These are phyloP conservation scores for Pimpla rufipes DNA, from an alignment of 2,888 invertebrate genomes.

Conservation along the genomic window DNA sequence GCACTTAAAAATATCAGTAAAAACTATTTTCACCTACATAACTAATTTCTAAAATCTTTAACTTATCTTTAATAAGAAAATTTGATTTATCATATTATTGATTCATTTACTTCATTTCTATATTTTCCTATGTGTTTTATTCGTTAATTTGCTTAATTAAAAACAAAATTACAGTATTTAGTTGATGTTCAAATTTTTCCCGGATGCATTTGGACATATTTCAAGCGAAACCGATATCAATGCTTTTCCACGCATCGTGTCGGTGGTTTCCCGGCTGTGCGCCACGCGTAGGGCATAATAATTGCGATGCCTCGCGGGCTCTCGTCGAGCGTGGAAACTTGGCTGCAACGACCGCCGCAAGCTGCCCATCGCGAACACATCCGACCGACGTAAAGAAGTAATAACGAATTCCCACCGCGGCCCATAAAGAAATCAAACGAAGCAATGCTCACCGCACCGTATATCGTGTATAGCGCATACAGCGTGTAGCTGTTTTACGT, in stretches of 20 bases:
- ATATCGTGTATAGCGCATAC: too few relatives aligned
- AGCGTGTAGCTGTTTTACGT: not conserved
- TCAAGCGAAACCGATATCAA: constrained; percentile 57
- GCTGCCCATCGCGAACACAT: constrained; percentile 62
- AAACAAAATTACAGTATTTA: too few relatives aligned
- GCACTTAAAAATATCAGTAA: too few relatives aligned
- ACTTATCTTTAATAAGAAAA: too few relatives aligned
- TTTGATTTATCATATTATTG: too few relatives aligned
- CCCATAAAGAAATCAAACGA: constrained; percentile 75
- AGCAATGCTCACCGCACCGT: constrained; percentile 53
- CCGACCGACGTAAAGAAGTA: constrained; percentile 77
- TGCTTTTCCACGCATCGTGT: constrained; percentile 29
- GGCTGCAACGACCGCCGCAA: constrained; percentile 2
- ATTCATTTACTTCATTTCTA: too few relatives aligned
- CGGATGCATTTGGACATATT: constrained; percentile 49
- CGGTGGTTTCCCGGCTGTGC: constrained; percentile 40
- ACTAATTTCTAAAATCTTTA: not conserved
- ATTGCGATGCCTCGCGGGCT: constrained; percentile 28
- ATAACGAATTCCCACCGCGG: constrained; percentile 76
- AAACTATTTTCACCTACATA: too few relatives aligned
- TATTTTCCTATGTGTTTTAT: too few relatives aligned
- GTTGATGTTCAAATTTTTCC: constrained; percentile 35
- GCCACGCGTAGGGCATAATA: constrained; percentile 39
- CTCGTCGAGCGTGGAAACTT: constrained; percentile 54
- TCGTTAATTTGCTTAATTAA: too few relatives aligned